Conservation (phyloP, 2,797 vertebrate genomes). For the Sebastes cheni region DNA sequence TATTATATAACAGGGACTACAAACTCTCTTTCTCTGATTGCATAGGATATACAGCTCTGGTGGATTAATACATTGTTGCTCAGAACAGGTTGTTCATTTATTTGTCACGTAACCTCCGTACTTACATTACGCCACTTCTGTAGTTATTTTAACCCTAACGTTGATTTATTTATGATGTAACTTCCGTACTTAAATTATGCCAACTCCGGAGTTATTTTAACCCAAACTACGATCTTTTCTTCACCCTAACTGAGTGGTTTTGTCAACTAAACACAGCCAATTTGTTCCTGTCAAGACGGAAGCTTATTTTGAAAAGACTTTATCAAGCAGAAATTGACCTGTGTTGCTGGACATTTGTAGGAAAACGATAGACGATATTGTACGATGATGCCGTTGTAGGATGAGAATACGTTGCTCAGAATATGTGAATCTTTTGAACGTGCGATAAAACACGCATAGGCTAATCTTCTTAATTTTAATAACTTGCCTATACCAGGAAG, state of each 20-base stretch:
- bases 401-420: too few species aligned
- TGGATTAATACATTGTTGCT: neutral
- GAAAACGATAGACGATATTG: too few species aligned
- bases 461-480: neutral
- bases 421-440: too few species aligned
- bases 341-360: too few species aligned
- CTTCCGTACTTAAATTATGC: too few species aligned
- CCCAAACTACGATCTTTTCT: too few species aligned
- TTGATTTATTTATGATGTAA: fast-evolving
- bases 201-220: too few species aligned
- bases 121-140: fast-evolving
- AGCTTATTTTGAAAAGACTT: too few species aligned
- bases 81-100: neutral
- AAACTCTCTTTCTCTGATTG: neutral
- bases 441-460: neutral
- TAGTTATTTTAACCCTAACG: fast-evolving
- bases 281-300: too few species aligned
- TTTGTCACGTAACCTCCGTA: too few species aligned
- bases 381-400: neutral
- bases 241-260: too few species aligned
- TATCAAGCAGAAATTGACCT: fast-evolving
- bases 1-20: neutral
- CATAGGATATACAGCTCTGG: neutral
- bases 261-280: too few species aligned
- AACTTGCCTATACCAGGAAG: neutral